Percentiles rank a stretch among this genome's conserved stretches.
Evolutionary conservation across 1,140 invertebrate genomes (phyloP).

Genomic region (Stratiolaelaps scimitus): DNA sequence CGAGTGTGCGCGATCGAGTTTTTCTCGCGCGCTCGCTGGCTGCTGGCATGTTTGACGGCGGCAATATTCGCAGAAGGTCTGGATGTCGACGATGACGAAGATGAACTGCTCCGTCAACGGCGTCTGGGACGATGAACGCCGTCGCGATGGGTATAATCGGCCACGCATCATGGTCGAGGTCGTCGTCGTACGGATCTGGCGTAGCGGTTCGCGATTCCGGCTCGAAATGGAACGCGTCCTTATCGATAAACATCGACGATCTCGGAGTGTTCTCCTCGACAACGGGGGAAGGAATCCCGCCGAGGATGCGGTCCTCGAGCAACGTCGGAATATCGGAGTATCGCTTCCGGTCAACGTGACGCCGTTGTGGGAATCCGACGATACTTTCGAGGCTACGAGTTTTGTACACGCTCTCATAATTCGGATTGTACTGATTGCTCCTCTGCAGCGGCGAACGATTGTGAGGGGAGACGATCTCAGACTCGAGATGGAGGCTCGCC

Average conservation of each 20-base stretch:
- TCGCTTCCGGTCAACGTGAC: not conserved
- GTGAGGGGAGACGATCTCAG: not conserved
- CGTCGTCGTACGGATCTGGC: not conserved
- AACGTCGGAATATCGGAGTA: slow-evolving; percentile 21
- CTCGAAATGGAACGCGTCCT: not conserved
- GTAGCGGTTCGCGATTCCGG: not conserved
- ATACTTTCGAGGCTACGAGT: slow-evolving; percentile 10
- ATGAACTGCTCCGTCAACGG: not conserved
- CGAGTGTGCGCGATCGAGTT: slow-evolving; percentile 5
- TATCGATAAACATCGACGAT: not conserved
- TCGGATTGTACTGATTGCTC: not conserved
- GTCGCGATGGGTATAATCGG: not conserved
- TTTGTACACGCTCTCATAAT: slow-evolving; percentile 23
- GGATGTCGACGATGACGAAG: not conserved
- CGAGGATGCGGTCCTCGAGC: not conserved
- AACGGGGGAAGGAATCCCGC: slow-evolving; percentile 2
- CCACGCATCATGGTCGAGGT: not conserved
- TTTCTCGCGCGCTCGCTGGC: not conserved
- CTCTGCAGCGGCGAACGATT: too few species aligned
- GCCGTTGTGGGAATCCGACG: not conserved
- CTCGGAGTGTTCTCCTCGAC: slow-evolving; percentile 1
- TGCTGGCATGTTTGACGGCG: not conserved
- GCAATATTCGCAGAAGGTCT: not conserved
- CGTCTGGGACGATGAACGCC: not conserved
- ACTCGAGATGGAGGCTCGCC: not conserved